phyloP scores from a whole-genome alignment of 2,888 invertebrate species.

The Chloroclystis v-ata region DNA sequence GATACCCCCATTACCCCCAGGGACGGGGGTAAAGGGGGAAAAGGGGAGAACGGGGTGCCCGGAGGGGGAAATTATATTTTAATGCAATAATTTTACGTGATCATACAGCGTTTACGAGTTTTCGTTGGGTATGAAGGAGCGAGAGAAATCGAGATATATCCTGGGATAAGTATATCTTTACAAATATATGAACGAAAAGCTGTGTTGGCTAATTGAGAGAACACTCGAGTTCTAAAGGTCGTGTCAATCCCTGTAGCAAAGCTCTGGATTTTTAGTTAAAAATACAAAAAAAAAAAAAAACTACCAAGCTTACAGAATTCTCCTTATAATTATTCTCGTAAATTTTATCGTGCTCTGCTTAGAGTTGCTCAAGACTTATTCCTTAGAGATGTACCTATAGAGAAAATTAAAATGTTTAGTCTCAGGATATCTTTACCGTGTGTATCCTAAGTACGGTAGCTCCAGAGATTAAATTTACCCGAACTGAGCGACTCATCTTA shows the following conservation, averaged over 20 bases:
- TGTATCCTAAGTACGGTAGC: conserved; percentile 1
- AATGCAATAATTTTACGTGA: conserved; percentile 74
- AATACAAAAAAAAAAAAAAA: too few relatives aligned
- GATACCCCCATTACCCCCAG: neutral
- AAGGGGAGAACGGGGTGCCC: neutral
- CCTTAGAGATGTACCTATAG: neutral
- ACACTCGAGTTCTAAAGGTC: too few relatives aligned
- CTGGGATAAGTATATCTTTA: conserved; percentile 22
- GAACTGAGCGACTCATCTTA: conserved; percentile 17
- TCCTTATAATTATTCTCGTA: too few relatives aligned
- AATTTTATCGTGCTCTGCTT: too few relatives aligned
- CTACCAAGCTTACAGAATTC: too few relatives aligned
- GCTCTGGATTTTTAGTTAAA: too few relatives aligned
- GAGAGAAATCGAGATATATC: conserved; percentile 25
- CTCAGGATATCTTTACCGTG: conserved; percentile 8
- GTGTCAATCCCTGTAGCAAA: too few relatives aligned
- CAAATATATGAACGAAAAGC: too few relatives aligned
- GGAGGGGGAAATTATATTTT: conserved; percentile 64
- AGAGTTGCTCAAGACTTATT: too few relatives aligned
- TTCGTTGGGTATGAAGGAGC: conserved; percentile 10
- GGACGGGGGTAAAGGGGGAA: too few relatives aligned
- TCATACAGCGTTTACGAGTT: conserved; percentile 72
- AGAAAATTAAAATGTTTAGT: neutral
- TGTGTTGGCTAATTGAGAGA: too few relatives aligned
- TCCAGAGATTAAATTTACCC: conserved; percentile 19